Percentiles rank a stretch among this genome's conserved stretches.
These are phyloP conservation scores for Galendromus occidentalis DNA, from an alignment of 1,140 invertebrate species.

Conservation along the genomic window DNA sequence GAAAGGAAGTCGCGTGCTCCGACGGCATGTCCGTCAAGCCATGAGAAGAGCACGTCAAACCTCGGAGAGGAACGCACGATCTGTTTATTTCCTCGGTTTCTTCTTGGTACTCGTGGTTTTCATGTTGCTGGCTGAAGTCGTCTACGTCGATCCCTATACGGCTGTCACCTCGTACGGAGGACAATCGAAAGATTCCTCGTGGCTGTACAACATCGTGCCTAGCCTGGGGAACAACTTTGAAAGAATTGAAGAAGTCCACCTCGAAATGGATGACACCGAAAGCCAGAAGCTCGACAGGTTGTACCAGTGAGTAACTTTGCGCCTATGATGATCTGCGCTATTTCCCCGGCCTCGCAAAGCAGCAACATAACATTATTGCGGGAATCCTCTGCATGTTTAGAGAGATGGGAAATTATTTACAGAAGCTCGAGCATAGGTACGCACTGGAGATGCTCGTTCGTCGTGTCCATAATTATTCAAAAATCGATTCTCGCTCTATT, in stretches of 20 bases:
- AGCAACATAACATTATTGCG: too few species aligned
- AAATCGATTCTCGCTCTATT: too few species aligned
- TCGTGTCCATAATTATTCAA: too few species aligned
- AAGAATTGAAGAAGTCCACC: neutral
- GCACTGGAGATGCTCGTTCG: too few species aligned
- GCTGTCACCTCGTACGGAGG: neutral
- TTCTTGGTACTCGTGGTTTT: neutral
- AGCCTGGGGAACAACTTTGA: slow-evolving; percentile 1
- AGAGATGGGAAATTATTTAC: too few species aligned
- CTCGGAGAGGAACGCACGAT: neutral
- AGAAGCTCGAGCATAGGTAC: too few species aligned
- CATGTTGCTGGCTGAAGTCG: slow-evolving; percentile 5
- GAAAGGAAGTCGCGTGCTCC: neutral
- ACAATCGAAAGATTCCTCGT: neutral
- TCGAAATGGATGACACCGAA: neutral
- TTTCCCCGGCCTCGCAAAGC: too few species aligned
- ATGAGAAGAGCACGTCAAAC: neutral
- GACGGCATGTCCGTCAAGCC: neutral
- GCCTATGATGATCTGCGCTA: too few species aligned
- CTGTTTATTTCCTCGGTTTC: neutral
- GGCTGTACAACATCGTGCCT: slow-evolving; percentile 3
- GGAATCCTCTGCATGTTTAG: too few species aligned
- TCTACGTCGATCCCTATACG: slow-evolving; percentile 1
- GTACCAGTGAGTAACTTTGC: neutral
- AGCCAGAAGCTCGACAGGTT: slow-evolving; percentile 3